Percentiles rank a stretch among this genome's conserved stretches.
These are phyloP conservation scores for Xiphias gladius DNA, from an alignment of 2,113 vertebrate genomes.

Conservation along the genomic window DNA sequence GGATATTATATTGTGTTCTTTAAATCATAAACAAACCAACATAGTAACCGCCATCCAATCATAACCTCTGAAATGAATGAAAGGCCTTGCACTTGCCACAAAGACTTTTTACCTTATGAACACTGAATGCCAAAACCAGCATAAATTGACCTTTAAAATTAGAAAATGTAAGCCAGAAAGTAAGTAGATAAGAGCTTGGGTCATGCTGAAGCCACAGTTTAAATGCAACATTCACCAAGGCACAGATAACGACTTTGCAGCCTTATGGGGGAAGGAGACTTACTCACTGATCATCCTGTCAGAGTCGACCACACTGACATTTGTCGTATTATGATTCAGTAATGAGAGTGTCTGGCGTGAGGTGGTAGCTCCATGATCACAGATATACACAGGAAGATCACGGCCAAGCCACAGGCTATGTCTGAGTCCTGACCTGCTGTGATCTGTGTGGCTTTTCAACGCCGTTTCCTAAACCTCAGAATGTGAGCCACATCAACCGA, in stretches of 20 bases:
- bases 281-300: constrained; percentile 57
- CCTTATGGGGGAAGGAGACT: constrained; percentile 19
- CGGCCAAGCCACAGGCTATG: constrained; percentile 80
- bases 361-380: constrained; percentile 64
- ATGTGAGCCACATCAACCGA: constrained; percentile 75
- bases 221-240: constrained; percentile 14
- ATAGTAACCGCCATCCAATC: neutral
- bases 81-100: neutral
- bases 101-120: neutral
- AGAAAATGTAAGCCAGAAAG: neutral
- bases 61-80: neutral
- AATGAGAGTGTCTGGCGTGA: constrained; percentile 62
- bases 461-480: constrained; percentile 78
- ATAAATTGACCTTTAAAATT: neutral
- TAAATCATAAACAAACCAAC: constrained; percentile 33
- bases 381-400: constrained; percentile 61
- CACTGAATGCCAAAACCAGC: neutral
- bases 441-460: constrained; percentile 76
- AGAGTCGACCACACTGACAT: constrained; percentile 63
- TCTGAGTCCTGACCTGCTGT: constrained; percentile 77
- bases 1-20: constrained; percentile 10
- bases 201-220: constrained; percentile 11
- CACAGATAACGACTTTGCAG: constrained; percentile 27
- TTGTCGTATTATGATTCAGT: constrained; percentile 68
- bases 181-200: neutral